These are phyloP conservation scores for Amia ocellicauda DNA, from an alignment of 2,113 vertebrate genomes.

Conservation along the genomic window DNA sequence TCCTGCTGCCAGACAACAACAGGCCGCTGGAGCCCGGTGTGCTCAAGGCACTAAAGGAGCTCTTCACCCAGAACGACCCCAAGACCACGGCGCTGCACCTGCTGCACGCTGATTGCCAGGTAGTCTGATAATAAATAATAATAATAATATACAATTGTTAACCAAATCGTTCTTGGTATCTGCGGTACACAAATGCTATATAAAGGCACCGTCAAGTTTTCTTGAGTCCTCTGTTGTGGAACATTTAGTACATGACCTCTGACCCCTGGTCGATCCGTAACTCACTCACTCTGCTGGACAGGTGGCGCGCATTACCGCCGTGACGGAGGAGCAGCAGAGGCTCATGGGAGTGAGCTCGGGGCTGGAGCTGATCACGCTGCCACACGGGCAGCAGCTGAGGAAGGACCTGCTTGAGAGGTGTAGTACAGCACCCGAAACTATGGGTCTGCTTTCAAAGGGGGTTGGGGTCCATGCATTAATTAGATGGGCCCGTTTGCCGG, in stretches of 20 bases:
- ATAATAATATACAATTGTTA: no score
- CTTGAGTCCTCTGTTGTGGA: no score
- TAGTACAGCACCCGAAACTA: not conserved
- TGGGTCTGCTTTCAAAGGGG: not conserved
- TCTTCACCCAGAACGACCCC: slow-evolving; percentile 63
- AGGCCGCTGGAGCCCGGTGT: slow-evolving; percentile 70
- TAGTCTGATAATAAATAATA: no score
- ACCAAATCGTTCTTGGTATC: no score
- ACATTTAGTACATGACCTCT: no score
- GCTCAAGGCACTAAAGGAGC: slow-evolving; percentile 63
- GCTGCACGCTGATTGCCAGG: slow-evolving; percentile 78
- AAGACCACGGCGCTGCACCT: slow-evolving; percentile 70
- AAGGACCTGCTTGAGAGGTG: slow-evolving; percentile 81
- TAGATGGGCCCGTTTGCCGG: not conserved
- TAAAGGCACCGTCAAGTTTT: no score
- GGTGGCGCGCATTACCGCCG: slow-evolving; percentile 70
- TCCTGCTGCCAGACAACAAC: slow-evolving; percentile 74
- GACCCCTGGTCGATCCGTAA: no score
- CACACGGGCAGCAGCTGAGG: slow-evolving; percentile 76
- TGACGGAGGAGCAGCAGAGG: slow-evolving; percentile 65
- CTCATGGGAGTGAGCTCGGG: slow-evolving; percentile 79
- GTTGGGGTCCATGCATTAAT: no score
- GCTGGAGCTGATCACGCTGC: slow-evolving; percentile 79
- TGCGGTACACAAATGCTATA: no score
- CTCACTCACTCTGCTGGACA: slow-evolving; percentile 34